These are phyloP conservation scores for Limosa lapponica DNA, from an alignment of 2,797 vertebrate species.

Conservation along the genomic window DNA sequence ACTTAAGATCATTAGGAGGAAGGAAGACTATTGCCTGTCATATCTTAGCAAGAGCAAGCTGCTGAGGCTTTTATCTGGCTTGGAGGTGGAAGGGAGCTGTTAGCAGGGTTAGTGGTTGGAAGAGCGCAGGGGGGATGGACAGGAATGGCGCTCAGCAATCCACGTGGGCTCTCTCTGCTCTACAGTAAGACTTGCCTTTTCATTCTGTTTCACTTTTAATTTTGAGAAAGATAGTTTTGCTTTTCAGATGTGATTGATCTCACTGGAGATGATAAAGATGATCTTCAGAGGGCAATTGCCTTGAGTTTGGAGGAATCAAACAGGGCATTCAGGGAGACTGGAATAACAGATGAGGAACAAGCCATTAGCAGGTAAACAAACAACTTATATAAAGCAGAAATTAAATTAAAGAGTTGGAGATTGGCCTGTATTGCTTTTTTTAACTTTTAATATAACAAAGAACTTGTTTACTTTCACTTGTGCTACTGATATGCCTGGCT, in stretches of 20 bases:
- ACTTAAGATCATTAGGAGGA: neutral
- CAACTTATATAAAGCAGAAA: constrained; percentile 65
- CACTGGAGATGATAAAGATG: constrained; percentile 99
- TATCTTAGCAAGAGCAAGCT: neutral
- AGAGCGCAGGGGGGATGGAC: neutral
- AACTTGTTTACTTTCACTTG: constrained; percentile 47
- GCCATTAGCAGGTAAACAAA: constrained; percentile 95
- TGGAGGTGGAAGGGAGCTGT: neutral
- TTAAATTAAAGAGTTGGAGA: constrained; percentile 59
- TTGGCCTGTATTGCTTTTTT: constrained; percentile 60
- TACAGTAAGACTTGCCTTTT: constrained; percentile 66
- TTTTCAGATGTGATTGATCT: constrained; percentile 96
- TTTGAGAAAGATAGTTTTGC: constrained; percentile 80
- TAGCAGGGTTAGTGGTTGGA: neutral
- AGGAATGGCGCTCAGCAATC: constrained; percentile 14
- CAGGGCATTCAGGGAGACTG: constrained; percentile 96
- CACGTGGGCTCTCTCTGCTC: constrained; percentile 7
- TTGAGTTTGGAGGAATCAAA: constrained; percentile 98
- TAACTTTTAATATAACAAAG: constrained; percentile 31
- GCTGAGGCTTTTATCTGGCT: neutral
- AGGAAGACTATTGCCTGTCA: neutral
- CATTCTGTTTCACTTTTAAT: constrained; percentile 76
- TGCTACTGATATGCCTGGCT: constrained; percentile 60
- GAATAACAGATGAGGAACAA: constrained; percentile 98
- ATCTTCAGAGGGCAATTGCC: constrained; percentile 98